Conservation (phyloP, 2,888 invertebrate genomes). For the Xestobium rufovillosum region DNA sequence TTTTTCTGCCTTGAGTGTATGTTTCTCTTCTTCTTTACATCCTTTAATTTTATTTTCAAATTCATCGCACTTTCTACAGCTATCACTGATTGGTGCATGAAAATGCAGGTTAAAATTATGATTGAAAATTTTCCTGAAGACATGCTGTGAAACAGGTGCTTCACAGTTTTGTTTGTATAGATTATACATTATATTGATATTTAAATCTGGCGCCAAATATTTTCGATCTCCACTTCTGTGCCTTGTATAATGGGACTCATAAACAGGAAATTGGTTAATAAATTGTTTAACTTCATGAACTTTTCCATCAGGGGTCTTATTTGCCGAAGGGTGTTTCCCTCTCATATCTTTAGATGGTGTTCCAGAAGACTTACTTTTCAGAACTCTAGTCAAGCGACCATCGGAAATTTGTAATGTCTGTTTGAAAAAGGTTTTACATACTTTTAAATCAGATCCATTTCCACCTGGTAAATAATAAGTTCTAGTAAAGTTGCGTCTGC, state of each 20-base stretch:
- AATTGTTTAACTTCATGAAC: conserved; percentile 11
- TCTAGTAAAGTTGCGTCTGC: neutral
- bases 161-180: too few relatives aligned
- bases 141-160: too few relatives aligned
- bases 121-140: too few relatives aligned
- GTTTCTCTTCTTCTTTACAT: too few relatives aligned
- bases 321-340: conserved; percentile 8
- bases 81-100: too few relatives aligned
- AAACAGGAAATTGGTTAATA: conserved; percentile 11
- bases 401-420: conserved; percentile 7
- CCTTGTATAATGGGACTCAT: too few relatives aligned
- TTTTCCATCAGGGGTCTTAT: conserved; percentile 6
- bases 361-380: conserved; percentile 5
- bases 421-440: conserved; percentile 10
- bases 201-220: too few relatives aligned
- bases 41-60: too few relatives aligned
- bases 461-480: conserved; percentile 6
- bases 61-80: too few relatives aligned
- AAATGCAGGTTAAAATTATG: too few relatives aligned
- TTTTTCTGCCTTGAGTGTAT: too few relatives aligned
- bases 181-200: too few relatives aligned
- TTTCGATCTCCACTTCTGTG: conserved; percentile 8
- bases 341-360: conserved; percentile 7
- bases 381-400: conserved; percentile 9
- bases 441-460: conserved; percentile 7